These are phyloP conservation scores for Xiphorhynchus elegans DNA, from an alignment of 2,113 vertebrate species.

Conservation along the genomic window DNA sequence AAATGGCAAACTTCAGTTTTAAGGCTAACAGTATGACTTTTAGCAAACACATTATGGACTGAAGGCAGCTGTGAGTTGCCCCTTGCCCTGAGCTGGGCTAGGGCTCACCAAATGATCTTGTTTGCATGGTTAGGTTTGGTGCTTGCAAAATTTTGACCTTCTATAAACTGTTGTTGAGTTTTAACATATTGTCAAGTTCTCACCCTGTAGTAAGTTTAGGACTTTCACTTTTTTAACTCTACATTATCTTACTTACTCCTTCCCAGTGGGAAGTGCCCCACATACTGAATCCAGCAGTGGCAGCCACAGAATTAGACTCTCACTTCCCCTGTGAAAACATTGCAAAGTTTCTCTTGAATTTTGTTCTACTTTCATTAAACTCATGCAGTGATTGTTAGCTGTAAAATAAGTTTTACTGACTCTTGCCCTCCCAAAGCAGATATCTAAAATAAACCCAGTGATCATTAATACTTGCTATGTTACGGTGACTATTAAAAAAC, in stretches of 20 bases:
- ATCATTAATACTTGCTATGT: neutral
- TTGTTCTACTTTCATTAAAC: constrained; percentile 38
- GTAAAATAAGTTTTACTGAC: neutral
- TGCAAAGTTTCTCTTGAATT: neutral
- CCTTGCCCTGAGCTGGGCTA: neutral
- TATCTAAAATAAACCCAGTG: neutral
- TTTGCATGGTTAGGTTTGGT: neutral
- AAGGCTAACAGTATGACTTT: neutral
- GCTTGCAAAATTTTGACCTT: neutral
- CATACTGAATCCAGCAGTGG: constrained; percentile 7
- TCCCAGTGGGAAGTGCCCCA: constrained; percentile 46
- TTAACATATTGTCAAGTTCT: neutral
- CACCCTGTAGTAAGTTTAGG: neutral
- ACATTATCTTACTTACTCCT: neutral
- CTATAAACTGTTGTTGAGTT: neutral
- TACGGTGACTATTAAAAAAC: neutral
- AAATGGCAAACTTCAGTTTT: neutral
- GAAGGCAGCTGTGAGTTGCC: neutral
- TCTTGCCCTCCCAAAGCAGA: neutral
- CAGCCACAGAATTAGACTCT: constrained; percentile 10
- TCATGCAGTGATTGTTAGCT: neutral
- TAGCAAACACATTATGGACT: neutral
- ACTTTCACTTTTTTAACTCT: constrained; percentile 7
- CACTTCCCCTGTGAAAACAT: constrained; percentile 6
- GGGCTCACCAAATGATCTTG: rapidly evolving